Evolutionary conservation across 2,888 invertebrate species (phyloP).

Genomic region (Galeopsomyia nigrocyanea): DNA sequence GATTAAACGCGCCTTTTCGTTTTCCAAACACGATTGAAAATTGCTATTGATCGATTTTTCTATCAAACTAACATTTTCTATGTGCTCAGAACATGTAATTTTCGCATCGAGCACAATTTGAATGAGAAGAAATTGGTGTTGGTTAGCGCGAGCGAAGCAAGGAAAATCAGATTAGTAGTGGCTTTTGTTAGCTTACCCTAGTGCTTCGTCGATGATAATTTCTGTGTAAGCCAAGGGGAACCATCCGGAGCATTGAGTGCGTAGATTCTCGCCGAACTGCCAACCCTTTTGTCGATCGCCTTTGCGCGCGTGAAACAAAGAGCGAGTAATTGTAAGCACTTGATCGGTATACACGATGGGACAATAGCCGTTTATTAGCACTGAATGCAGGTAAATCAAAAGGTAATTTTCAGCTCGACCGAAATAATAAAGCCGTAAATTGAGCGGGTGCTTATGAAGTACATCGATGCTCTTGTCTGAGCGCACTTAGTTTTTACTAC

Average conservation of each 20-base stretch:
- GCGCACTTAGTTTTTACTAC: background rate
- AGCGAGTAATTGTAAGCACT: slow-evolving; percentile 33
- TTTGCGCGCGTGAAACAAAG: slow-evolving; percentile 49
- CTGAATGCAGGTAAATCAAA: background rate
- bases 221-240: slow-evolving; percentile 96
- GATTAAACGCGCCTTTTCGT: no score
- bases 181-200: slow-evolving; percentile 70
- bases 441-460: no score
- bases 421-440: no score
- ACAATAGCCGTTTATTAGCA: slow-evolving; percentile 17
- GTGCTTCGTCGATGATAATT: slow-evolving; percentile 77
- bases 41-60: no score
- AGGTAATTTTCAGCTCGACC: no score
- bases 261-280: slow-evolving; percentile 96
- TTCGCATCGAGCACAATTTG: background rate
- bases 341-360: slow-evolving; percentile 7
- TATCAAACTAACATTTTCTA: no score
- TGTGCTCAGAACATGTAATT: no score
- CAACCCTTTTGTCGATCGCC: slow-evolving; percentile 93
- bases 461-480: no score
- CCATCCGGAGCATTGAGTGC: slow-evolving; percentile 95
- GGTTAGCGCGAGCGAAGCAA: background rate
- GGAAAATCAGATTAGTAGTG: background rate
- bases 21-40: no score
- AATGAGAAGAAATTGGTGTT: background rate